These are phyloP conservation scores for Trogon surrucura DNA, from an alignment of 2,113 vertebrate genomes.

Conservation along the genomic window DNA sequence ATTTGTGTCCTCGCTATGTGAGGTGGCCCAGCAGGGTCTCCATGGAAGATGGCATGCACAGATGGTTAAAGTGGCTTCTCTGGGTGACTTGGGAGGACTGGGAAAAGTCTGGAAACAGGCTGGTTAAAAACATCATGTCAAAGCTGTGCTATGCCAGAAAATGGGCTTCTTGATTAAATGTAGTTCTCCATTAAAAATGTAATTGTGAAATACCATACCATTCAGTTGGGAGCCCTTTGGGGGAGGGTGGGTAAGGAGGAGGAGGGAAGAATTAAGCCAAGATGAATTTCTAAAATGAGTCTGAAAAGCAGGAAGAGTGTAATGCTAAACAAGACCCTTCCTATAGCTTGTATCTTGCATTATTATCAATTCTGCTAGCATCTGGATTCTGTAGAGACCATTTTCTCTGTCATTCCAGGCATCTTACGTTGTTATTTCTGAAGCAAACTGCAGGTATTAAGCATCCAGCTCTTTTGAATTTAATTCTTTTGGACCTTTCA, in stretches of 20 bases:
- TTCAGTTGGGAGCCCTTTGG: not conserved
- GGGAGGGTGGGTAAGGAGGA: no score
- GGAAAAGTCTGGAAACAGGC: not conserved
- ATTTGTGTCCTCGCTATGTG: not conserved
- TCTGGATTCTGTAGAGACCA: not conserved
- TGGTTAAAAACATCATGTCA: not conserved
- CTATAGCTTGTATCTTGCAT: not conserved
- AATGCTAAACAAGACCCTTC: not conserved
- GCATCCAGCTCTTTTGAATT: not conserved
- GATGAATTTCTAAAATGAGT: not conserved
- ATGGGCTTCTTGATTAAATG: not conserved
- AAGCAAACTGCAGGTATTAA: not conserved
- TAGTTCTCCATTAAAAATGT: not conserved
- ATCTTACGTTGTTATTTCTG: not conserved
- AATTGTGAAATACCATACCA: not conserved
- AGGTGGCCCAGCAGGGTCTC: not conserved
- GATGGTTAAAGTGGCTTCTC: not conserved
- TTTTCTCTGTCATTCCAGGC: not conserved
- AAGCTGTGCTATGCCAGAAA: not conserved
- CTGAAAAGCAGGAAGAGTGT: not conserved
- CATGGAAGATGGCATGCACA: accelerated
- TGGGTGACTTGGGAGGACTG: not conserved
- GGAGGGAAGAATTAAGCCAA: not conserved
- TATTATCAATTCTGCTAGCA: not conserved
- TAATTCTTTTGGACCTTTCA: not conserved